Percentiles rank a stretch among this genome's conserved stretches.
These are phyloP conservation scores for Lasioglossum pauxillum DNA, from an alignment of 2,888 invertebrate species.

Conservation along the genomic window DNA sequence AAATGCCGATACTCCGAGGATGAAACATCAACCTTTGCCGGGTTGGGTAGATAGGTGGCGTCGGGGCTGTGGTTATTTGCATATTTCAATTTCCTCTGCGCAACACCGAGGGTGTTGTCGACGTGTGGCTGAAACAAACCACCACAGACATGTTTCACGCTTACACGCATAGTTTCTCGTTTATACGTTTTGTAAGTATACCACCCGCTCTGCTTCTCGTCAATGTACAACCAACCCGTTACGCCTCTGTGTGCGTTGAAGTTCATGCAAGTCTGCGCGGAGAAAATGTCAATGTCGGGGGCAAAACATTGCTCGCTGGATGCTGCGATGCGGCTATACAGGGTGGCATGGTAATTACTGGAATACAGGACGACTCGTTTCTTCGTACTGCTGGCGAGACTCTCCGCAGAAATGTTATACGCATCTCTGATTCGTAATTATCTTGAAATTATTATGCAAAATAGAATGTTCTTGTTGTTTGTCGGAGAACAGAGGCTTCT, in stretches of 20 bases:
- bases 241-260: constrained; percentile 30
- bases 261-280: constrained; percentile 44
- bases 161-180: constrained; percentile 35
- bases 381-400: not conserved
- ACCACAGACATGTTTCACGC: constrained; percentile 30
- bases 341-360: constrained; percentile 26
- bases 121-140: constrained; percentile 61
- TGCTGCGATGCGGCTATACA: constrained; percentile 33
- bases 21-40: constrained; percentile 66
- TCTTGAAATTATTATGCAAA: constrained; percentile 4
- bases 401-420: not conserved
- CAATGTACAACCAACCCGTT: constrained; percentile 30
- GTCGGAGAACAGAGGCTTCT: not conserved
- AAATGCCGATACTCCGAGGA: constrained; percentile 68
- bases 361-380: not conserved
- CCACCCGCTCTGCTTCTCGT: not conserved
- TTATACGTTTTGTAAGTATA: constrained; percentile 36
- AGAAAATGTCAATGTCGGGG: constrained; percentile 68
- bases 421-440: constrained; percentile 7
- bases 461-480: not conserved
- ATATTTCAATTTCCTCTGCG: constrained; percentile 80
- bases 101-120: constrained; percentile 72
- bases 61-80: constrained; percentile 78
- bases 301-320: constrained; percentile 54
- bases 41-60: constrained; percentile 65